Evolutionary conservation across 2,797 vertebrate genomes (phyloP), one percentile per base, ranked within the genome.

Genomic region (Urocyon cinereoargenteus): DNA sequence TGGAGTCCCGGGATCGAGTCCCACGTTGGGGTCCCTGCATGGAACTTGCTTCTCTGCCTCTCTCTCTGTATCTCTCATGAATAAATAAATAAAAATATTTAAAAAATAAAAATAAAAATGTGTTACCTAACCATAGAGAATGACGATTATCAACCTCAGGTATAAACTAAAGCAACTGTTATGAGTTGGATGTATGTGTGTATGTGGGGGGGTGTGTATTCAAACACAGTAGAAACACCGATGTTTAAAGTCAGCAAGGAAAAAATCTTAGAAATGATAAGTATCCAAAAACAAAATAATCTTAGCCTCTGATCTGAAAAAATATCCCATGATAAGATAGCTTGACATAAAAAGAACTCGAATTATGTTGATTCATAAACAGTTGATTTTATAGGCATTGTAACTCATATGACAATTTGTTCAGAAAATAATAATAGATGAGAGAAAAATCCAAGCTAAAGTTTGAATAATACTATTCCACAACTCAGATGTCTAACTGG

Each of bases 401-500:
- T 86, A 78, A 86, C 18, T 97, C 40, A 21, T 59, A 64, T 57
- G 66, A 61, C 12, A 51, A 18, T 62, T 61, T 68, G 24, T 82
- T 2, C 28, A 92, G 45, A 96, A 90, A 97, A 87, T n/a, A 88
- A 87, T n/a, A 88, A 86, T 4, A 87, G 62, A 18, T 64, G n/a
- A 95, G 31, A 26, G 40, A 87, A 78, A 72, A 64, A 68, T 36
- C 31, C 24, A 49, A 95, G 72, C 13, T 89, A 19, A 92, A 93
- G 3, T 66, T 79, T 83, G 10, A 95, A 28, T 36, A 94, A n/a
- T 19, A 89, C 2, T 82, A 28, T 61, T 87, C 31, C 13, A 89
- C 2, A 72, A 77, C 59, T 86, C 36, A 84, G 19, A 55, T 34
- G 9, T 79, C 36, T 78, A 40, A 73, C 3, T n/a, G 18, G 40